These are phyloP conservation scores for Parascotia fuliginaria DNA, from an alignment of 2,888 invertebrate species.

Conservation along the genomic window DNA sequence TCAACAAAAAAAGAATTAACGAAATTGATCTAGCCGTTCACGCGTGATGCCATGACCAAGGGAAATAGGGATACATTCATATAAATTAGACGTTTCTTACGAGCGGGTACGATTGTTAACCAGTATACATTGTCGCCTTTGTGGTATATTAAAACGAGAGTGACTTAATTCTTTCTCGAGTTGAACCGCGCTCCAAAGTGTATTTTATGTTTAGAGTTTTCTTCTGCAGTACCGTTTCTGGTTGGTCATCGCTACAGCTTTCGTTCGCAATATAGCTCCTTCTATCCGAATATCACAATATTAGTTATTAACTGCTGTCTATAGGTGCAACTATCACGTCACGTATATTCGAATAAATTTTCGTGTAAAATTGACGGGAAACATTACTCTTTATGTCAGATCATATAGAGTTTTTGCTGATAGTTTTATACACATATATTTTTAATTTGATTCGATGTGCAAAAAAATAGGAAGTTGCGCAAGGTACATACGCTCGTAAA, in stretches of 20 bases:
- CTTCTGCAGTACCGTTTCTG: conserved; percentile 38
- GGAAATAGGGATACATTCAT: too few species aligned
- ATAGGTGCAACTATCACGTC: conserved; percentile 17
- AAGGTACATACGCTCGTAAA: conserved; percentile 16
- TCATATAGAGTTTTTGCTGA: conserved; percentile 12
- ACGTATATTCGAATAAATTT: conserved; percentile 6
- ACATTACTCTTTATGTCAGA: conserved; percentile 29
- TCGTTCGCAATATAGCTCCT: conserved; percentile 35
- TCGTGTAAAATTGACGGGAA: conserved; percentile 13
- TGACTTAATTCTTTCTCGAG: too few species aligned
- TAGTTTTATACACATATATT: conserved; percentile 8
- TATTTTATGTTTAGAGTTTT: too few species aligned
- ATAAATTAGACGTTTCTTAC: too few species aligned
- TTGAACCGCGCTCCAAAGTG: too few species aligned
- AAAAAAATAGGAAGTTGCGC: conserved; percentile 15
- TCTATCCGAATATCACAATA: conserved; percentile 14
- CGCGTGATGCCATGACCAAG: too few species aligned
- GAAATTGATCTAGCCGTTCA: too few species aligned
- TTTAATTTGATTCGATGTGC: conserved; percentile 6
- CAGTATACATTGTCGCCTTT: too few species aligned
- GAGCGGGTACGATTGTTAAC: too few species aligned
- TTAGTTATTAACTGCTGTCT: conserved; percentile 8
- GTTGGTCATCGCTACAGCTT: conserved; percentile 57
- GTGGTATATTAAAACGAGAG: too few species aligned
- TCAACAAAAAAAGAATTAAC: too few species aligned